Conservation (phyloP, 2,888 invertebrate species). For the Taphrorychus bicolor region DNA sequence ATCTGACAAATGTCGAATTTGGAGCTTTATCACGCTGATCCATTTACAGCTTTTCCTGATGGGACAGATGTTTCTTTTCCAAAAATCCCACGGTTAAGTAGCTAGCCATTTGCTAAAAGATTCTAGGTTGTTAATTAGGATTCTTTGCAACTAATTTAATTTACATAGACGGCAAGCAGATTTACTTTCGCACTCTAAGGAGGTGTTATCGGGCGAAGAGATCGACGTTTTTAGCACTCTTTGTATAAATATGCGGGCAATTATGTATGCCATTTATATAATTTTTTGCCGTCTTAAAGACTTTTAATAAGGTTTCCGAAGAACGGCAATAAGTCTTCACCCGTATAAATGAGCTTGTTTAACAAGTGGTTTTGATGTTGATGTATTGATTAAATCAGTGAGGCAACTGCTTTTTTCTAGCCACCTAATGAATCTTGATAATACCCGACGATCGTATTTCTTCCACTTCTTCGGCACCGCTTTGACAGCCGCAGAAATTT, state of each 20-base stretch:
- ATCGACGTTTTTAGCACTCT: not conserved
- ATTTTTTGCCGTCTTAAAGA: not conserved
- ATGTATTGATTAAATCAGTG: not conserved
- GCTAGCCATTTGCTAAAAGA: conserved; percentile 22
- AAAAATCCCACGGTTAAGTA: conserved; percentile 35
- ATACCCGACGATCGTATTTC: conserved; percentile 21
- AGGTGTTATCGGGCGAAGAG: not conserved
- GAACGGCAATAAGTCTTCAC: no score
- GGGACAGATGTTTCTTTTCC: conserved; percentile 42
- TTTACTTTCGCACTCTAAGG: not conserved
- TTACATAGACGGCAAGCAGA: not conserved
- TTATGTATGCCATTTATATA: not conserved
- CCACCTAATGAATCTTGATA: not conserved
- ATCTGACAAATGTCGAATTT: conserved; percentile 26
- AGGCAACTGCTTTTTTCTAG: not conserved
- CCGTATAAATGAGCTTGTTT: not conserved
- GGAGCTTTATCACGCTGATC: conserved; percentile 30
- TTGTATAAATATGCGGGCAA: not conserved
- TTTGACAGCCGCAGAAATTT: conserved; percentile 35
- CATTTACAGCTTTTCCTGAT: conserved; percentile 41
- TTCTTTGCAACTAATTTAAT: not conserved
- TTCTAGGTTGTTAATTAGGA: conserved; percentile 10
- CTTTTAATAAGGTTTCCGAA: not conserved
- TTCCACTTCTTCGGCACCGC: conserved; percentile 28
- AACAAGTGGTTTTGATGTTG: not conserved